Conservation (phyloP, 1,140 invertebrate genomes). For the Halesus radiatus region DNA sequence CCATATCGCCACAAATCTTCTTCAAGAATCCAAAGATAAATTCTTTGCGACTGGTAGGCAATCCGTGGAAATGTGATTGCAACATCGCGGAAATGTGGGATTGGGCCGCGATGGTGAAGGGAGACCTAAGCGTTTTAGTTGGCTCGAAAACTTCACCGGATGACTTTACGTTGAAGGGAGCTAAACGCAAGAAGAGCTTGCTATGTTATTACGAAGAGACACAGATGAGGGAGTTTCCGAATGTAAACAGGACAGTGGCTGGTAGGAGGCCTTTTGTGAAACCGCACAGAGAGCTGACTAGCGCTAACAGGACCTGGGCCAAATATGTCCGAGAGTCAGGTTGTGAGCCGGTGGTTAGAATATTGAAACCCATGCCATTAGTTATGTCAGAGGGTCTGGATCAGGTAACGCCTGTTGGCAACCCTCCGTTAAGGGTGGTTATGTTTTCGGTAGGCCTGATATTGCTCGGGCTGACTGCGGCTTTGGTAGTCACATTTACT, state of each 20-base stretch:
- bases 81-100: conserved; percentile 80
- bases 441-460: conserved; percentile 29
- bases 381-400: conserved; percentile 46
- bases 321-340: conserved; percentile 80
- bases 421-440: conserved; percentile 43
- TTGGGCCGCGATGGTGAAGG: conserved; percentile 77
- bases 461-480: conserved; percentile 39
- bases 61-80: conserved; percentile 81
- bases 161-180: conserved; percentile 71
- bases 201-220: conserved; percentile 77
- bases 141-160: conserved; percentile 75
- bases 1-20: conserved; percentile 72
- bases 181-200: conserved; percentile 76
- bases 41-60: conserved; percentile 76
- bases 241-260: conserved; percentile 68
- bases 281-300: conserved; percentile 70
- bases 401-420: background rate
- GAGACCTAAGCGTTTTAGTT: conserved; percentile 75
- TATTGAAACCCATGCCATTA: conserved; percentile 64
- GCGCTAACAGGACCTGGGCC: conserved; percentile 78
- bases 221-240: conserved; percentile 69
- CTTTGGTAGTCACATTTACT: conserved; percentile 18
- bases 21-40: conserved; percentile 71
- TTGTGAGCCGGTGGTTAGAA: conserved; percentile 72
- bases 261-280: conserved; percentile 72